These are phyloP conservation scores for Montipora efflorescens DNA, from an alignment of 64 coral and sea anemone genomes.

Conservation along the genomic window DNA sequence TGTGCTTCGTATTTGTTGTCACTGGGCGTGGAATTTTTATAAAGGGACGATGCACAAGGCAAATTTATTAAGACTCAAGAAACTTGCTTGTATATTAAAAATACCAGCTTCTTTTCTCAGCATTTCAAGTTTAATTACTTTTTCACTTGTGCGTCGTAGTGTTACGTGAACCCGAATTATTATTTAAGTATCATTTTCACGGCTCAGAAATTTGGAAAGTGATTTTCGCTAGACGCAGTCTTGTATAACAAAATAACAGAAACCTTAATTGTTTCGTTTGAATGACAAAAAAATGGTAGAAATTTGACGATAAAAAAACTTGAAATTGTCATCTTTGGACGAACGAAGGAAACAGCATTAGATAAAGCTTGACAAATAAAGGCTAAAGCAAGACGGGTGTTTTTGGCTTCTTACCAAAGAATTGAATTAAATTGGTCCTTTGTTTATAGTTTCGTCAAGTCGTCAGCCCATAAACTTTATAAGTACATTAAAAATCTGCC, in stretches of 20 bases:
- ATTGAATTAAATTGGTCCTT: background rate
- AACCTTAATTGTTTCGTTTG: background rate
- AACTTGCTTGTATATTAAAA: background rate
- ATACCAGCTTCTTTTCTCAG: too few species aligned
- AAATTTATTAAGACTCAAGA: background rate
- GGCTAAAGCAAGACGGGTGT: background rate
- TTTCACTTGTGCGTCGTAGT: background rate
- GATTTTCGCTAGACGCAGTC: too few species aligned
- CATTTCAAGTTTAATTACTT: too few species aligned
- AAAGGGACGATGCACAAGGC: background rate
- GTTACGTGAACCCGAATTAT: background rate
- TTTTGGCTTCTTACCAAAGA: background rate
- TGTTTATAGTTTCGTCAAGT: too few species aligned
- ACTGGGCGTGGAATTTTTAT: background rate
- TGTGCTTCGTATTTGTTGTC: background rate
- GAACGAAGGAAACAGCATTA: background rate
- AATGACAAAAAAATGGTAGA: background rate
- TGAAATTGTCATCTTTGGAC: background rate
- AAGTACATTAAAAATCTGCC: too few species aligned
- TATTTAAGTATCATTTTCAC: background rate
- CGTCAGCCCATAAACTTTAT: too few species aligned
- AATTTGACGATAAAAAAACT: background rate
- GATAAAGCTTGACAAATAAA: background rate
- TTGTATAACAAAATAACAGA: background rate
- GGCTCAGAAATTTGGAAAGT: background rate